These are phyloP conservation scores for Beaufortia kweichowensis DNA, from an alignment of 2,113 vertebrate genomes.

Conservation along the genomic window DNA sequence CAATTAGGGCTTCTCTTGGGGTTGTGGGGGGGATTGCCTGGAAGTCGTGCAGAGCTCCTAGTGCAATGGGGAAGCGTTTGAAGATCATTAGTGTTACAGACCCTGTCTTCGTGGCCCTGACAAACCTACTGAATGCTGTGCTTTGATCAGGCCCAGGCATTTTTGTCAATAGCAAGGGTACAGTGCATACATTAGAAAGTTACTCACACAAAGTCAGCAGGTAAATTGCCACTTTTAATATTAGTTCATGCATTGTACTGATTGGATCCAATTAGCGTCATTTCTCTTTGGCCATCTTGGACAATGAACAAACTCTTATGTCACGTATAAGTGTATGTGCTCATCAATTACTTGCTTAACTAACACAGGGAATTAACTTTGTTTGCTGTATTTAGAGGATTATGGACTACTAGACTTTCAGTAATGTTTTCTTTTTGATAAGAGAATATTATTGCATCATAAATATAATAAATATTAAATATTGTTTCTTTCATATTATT, in stretches of 20 bases:
- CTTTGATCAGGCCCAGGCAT: slow-evolving; percentile 74
- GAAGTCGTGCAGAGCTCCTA: slow-evolving; percentile 71
- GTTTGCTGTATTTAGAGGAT: neutral
- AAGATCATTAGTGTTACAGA: slow-evolving; percentile 80
- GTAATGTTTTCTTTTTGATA: neutral
- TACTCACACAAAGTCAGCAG: slow-evolving; percentile 76
- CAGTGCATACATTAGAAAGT: slow-evolving; percentile 76
- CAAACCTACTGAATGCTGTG: slow-evolving; percentile 69
- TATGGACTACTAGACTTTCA: neutral
- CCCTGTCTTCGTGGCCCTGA: slow-evolving; percentile 76
- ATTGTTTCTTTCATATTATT: neutral
- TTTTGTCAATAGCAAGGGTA: slow-evolving; percentile 75
- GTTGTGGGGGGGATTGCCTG: slow-evolving; percentile 68
- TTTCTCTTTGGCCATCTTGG: slow-evolving; percentile 50
- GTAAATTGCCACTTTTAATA: slow-evolving; percentile 69
- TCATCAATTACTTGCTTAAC: slow-evolving; percentile 17
- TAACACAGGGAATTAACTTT: neutral
- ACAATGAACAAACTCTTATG: slow-evolving; percentile 46
- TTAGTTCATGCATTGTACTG: slow-evolving; percentile 51
- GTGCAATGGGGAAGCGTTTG: slow-evolving; percentile 75
- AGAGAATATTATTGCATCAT: neutral
- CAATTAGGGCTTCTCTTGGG: slow-evolving; percentile 71
- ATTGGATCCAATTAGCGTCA: slow-evolving; percentile 67
- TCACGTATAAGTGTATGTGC: slow-evolving; percentile 40
- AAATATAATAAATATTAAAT: neutral